phyloP scores from a whole-genome alignment of 2,797 vertebrate genomes.

The Micrastur ruficollis region DNA sequence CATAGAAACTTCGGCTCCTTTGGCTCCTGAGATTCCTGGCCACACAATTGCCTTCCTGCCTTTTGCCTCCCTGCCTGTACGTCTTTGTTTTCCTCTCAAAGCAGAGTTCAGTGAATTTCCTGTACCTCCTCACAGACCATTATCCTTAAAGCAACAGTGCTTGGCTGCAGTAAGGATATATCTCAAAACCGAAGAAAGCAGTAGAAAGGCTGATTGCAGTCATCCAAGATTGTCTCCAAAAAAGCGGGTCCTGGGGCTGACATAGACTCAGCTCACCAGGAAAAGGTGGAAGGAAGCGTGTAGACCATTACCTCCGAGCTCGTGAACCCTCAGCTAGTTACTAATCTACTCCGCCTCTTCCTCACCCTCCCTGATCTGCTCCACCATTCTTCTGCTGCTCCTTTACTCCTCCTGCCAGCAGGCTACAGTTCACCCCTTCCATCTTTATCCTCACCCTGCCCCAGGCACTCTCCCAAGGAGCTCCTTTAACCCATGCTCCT shows the following conservation, averaged over 20 bases:
- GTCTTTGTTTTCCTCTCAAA: conserved; percentile 69
- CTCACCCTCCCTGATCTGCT: background rate
- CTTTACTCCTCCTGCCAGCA: background rate
- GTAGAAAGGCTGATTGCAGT: background rate
- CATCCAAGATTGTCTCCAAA: background rate
- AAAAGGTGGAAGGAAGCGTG: conserved; percentile 14
- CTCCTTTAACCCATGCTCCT: background rate
- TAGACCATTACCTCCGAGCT: background rate
- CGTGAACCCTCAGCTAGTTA: background rate
- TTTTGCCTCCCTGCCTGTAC: conserved; percentile 28
- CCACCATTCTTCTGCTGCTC: background rate
- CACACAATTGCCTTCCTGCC: conserved; percentile 46
- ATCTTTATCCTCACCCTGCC: background rate
- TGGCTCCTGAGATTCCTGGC: background rate
- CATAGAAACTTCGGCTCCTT: background rate
- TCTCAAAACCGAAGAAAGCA: background rate
- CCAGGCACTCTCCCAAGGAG: background rate
- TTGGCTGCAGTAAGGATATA: background rate
- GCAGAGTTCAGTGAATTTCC: conserved; percentile 48
- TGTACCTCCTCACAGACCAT: conserved; percentile 13
- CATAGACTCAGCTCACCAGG: background rate
- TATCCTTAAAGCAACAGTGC: conserved; percentile 42
- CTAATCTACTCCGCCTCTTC: background rate
- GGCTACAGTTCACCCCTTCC: background rate
- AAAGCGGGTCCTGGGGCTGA: background rate